Conservation (phyloP, 2,888 invertebrate genomes). For the Hemistola chrysoprasaria region DNA sequence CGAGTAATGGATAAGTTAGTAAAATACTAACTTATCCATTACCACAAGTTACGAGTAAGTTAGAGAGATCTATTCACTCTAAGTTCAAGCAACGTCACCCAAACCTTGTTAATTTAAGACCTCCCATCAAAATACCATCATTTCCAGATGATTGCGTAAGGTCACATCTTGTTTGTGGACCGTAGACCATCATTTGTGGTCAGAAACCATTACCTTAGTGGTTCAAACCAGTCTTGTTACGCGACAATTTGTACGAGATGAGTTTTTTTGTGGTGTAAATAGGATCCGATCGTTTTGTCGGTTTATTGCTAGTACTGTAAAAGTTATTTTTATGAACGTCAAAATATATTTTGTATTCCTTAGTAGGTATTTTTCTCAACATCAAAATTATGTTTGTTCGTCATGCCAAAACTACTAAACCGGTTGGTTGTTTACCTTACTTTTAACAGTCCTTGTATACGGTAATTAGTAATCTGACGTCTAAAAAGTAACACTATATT, state of each 20-base stretch:
- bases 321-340: neutral
- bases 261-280: slow-evolving; percentile 34
- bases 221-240: slow-evolving; percentile 54
- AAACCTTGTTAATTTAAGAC: slow-evolving; percentile 6
- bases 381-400: too few relatives aligned
- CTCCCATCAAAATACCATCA: slow-evolving; percentile 6
- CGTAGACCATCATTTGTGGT: slow-evolving; percentile 57
- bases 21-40: too few relatives aligned
- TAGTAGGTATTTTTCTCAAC: too few relatives aligned
- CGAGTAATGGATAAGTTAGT: too few relatives aligned
- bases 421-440: neutral
- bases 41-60: too few relatives aligned
- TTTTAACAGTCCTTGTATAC: too few relatives aligned
- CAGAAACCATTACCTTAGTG: slow-evolving; percentile 48
- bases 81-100: neutral
- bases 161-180: slow-evolving; percentile 45
- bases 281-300: slow-evolving; percentile 26
- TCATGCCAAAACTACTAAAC: too few relatives aligned
- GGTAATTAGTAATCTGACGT: too few relatives aligned
- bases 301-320: slow-evolving; percentile 13
- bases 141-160: slow-evolving; percentile 19
- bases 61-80: too few relatives aligned
- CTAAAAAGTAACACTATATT: too few relatives aligned
- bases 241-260: slow-evolving; percentile 53
- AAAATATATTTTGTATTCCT: too few relatives aligned